A percentile compares a stretch with the other conserved stretches of the same genome.
Conservation (phyloP, 2,888 invertebrate genomes). For the Ophioninae sp. region DNA sequence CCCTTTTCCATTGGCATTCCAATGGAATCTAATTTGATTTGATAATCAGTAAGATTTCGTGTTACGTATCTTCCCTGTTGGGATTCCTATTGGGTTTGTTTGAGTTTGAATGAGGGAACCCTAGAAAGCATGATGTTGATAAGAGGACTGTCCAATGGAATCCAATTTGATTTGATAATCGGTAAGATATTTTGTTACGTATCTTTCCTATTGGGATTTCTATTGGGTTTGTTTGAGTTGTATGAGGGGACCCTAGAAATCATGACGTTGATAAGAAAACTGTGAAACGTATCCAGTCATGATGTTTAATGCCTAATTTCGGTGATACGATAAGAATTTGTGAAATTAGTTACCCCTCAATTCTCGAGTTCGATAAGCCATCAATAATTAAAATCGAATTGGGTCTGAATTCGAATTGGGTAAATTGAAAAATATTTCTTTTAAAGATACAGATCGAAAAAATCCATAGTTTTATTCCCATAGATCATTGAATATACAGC, state of each 20-base stretch:
- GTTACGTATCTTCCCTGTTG: not conserved
- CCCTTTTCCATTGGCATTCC: not conserved
- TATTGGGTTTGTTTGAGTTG: no score
- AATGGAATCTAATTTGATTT: not conserved
- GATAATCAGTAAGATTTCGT: not conserved
- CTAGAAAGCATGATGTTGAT: no score
- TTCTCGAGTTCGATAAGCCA: not conserved
- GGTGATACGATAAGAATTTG: no score
- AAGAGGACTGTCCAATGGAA: not conserved
- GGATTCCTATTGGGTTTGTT: no score
- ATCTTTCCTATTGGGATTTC: not conserved
- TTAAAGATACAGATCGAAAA: constrained; percentile 13
- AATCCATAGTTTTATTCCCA: not conserved
- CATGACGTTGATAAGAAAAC: no score
- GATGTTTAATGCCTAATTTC: no score
- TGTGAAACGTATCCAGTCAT: no score
- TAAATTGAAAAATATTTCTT: constrained; percentile 10
- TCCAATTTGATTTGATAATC: not conserved
- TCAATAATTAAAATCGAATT: constrained; percentile 7
- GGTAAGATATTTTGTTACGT: not conserved
- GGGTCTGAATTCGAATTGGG: not conserved
- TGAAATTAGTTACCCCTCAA: no score
- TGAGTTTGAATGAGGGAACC: no score
- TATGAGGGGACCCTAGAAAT: no score
- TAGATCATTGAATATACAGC: not conserved